Percentiles rank a stretch among this genome's conserved stretches.
Conservation (phyloP, 2,888 invertebrate species). For the Xanthostigma xanthostigma region DNA sequence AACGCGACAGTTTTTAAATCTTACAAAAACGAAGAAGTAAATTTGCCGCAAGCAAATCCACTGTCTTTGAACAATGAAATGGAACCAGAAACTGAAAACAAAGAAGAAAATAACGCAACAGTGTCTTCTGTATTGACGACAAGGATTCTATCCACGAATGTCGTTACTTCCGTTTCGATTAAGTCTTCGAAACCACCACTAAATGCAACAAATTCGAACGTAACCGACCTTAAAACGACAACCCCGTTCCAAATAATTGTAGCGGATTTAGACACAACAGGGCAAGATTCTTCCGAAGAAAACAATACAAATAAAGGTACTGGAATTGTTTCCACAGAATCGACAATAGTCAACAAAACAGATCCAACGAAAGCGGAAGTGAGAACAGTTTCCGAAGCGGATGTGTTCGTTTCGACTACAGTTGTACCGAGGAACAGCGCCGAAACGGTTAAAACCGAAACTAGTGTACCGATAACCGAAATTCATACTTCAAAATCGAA, state of each 20-base stretch:
- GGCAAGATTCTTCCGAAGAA: background rate
- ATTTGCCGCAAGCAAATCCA: too few relatives aligned
- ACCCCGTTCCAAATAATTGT: slow-evolving; percentile 5
- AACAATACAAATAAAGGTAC: background rate
- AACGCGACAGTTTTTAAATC: background rate
- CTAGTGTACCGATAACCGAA: background rate
- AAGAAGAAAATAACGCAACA: slow-evolving; percentile 22
- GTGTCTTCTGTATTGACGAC: slow-evolving; percentile 32
- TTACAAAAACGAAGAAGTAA: slow-evolving; percentile 11
- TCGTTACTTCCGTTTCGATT: slow-evolving; percentile 36
- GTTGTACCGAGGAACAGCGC: background rate
- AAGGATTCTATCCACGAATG: slow-evolving; percentile 36
- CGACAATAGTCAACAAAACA: slow-evolving; percentile 23
- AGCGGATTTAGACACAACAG: background rate
- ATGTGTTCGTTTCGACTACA: background rate
- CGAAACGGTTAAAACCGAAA: background rate
- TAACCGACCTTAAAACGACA: background rate
- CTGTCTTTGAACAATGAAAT: too few relatives aligned
- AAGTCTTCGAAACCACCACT: slow-evolving; percentile 28
- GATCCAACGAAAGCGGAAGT: slow-evolving; percentile 13
- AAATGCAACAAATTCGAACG: background rate
- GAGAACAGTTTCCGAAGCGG: background rate
- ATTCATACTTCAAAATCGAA: too few relatives aligned
- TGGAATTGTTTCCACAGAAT: slow-evolving; percentile 14
- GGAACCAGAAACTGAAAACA: slow-evolving; percentile 23